phyloP scores from a whole-genome alignment of 2,797 vertebrate species.

The Peromyscus aztecus region DNA sequence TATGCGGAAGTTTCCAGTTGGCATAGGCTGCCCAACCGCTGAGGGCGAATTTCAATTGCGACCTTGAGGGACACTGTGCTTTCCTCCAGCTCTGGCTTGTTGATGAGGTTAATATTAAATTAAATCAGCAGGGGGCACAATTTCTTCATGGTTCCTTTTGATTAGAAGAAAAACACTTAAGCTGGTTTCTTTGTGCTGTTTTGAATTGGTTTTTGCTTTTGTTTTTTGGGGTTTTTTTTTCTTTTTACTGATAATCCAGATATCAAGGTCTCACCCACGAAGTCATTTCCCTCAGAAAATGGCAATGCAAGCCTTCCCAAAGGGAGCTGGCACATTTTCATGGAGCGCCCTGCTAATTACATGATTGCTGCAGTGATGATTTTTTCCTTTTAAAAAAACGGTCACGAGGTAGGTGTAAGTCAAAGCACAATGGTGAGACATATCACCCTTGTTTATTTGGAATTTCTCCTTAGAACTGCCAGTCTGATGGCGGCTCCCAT shows the following conservation, averaged over 20 bases:
- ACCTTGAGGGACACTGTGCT: constrained; percentile 77
- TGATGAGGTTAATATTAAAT: constrained; percentile 76
- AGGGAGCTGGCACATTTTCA: not conserved
- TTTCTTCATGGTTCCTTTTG: constrained; percentile 82
- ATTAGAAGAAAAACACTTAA: constrained; percentile 57
- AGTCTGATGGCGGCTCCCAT: not conserved
- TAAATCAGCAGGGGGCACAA: constrained; percentile 87
- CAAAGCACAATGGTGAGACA: not conserved
- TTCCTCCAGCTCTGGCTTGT: constrained; percentile 48
- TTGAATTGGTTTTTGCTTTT: not conserved
- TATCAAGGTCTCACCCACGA: not conserved
- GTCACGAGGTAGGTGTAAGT: not conserved
- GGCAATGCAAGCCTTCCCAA: not conserved
- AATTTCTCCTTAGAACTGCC: constrained; percentile 5
- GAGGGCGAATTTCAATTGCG: constrained; percentile 73
- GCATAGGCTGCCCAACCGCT: constrained; percentile 69
- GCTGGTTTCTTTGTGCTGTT: constrained; percentile 70
- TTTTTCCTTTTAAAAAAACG: not conserved
- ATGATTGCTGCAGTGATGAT: not conserved
- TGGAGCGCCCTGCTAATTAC: constrained; percentile 11
- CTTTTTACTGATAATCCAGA: constrained; percentile 35
- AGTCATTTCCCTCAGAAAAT: constrained; percentile 45
- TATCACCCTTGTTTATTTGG: not conserved
- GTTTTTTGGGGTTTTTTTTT: not conserved
- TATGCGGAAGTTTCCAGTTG: constrained; percentile 77